A percentile compares a stretch with the other conserved stretches of the same genome.
phyloP scores from a whole-genome alignment of 1,140 invertebrate species.

The Saccostrea glomerata region DNA sequence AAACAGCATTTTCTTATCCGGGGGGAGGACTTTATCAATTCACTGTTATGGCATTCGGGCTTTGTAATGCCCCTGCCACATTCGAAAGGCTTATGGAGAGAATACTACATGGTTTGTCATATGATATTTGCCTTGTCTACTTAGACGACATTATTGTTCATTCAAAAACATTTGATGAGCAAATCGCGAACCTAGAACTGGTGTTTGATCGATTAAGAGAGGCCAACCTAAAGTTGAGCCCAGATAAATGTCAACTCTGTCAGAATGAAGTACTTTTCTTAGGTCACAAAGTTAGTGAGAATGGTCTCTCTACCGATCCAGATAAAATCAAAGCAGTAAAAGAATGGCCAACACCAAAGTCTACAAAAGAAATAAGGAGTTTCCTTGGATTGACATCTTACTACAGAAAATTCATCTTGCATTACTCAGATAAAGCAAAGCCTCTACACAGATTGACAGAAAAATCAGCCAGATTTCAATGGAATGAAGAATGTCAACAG shows the following conservation, averaged over 20 bases:
- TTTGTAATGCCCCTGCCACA: constrained; percentile 62
- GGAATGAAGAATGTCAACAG: constrained; percentile 51
- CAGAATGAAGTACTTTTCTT: constrained; percentile 52
- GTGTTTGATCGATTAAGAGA: constrained; percentile 53
- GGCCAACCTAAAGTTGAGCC: constrained; percentile 57
- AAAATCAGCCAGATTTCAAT: constrained; percentile 51
- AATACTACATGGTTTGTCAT: constrained; percentile 55
- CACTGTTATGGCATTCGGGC: constrained; percentile 62
- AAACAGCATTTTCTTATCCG: constrained; percentile 51
- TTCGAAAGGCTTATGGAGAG: constrained; percentile 69
- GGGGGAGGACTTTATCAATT: constrained; percentile 35
- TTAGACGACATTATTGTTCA: constrained; percentile 65
- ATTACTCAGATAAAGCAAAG: constrained; percentile 51
- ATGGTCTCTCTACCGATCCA: constrained; percentile 43
- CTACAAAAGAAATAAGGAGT: constrained; percentile 44
- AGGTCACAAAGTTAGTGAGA: constrained; percentile 55
- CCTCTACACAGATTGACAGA: constrained; percentile 57
- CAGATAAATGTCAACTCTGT: constrained; percentile 61
- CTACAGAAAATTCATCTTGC: constrained; percentile 45
- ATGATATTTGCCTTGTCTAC: constrained; percentile 56
- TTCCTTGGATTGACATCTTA: constrained; percentile 56
- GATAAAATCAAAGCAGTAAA: constrained; percentile 45
- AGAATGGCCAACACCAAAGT: constrained; percentile 46
- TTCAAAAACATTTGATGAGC: constrained; percentile 48
- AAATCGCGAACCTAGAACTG: constrained; percentile 42